phyloP scores from a whole-genome alignment of 1,140 invertebrate species.

The Teleogryllus occipitalis region DNA sequence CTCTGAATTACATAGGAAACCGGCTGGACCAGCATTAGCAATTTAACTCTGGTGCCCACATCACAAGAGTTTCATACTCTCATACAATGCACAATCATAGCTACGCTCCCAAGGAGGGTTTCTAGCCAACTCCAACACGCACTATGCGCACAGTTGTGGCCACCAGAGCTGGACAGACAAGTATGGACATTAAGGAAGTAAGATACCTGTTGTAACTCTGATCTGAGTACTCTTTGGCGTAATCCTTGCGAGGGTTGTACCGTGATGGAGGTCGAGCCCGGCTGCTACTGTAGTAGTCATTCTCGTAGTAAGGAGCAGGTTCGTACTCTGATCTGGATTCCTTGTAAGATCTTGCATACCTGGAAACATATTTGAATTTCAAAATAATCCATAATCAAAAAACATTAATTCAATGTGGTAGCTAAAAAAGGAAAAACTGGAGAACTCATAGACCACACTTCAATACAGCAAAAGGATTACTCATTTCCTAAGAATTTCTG shows the following conservation, averaged over 20 bases:
- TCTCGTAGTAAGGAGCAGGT: slow-evolving; percentile 10
- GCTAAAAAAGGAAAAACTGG: too few relatives aligned
- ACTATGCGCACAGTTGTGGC: not conserved
- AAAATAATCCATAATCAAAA: not conserved
- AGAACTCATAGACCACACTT: too few relatives aligned
- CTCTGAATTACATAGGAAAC: too few relatives aligned
- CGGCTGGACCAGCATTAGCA: too few relatives aligned
- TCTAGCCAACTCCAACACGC: not conserved
- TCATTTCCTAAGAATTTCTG: too few relatives aligned
- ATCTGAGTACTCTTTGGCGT: slow-evolving; percentile 17
- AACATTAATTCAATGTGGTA: too few relatives aligned
- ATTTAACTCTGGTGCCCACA: too few relatives aligned
- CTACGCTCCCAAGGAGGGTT: not conserved
- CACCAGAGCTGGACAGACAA: not conserved
- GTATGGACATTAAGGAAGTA: slow-evolving; percentile 11
- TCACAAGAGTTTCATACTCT: too few relatives aligned
- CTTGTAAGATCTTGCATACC: slow-evolving; percentile 16
- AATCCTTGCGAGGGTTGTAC: not conserved
- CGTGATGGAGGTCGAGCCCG: slow-evolving; percentile 7
- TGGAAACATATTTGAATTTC: not conserved
- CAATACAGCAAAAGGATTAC: too few relatives aligned
- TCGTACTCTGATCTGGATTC: slow-evolving; percentile 15
- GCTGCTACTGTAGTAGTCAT: slow-evolving; percentile 3
- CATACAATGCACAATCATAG: too few relatives aligned
- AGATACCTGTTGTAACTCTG: slow-evolving; percentile 20